phyloP scores from a whole-genome alignment of 2,113 vertebrate genomes.

The Todiramphus saurophagus region DNA sequence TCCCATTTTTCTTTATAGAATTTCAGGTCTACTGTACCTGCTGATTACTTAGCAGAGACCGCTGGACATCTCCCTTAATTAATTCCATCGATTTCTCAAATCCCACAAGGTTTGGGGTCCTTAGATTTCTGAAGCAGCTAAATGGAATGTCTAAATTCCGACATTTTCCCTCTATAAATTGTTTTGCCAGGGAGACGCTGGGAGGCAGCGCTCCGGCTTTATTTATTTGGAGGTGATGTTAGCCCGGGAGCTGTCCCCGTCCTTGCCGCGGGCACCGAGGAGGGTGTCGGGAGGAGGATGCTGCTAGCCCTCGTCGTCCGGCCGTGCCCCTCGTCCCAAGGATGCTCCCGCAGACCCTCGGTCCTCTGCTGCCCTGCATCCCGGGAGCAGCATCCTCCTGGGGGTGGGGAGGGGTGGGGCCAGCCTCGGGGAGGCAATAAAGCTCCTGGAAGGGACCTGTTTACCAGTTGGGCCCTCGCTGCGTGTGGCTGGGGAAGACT shows the following conservation, averaged over 20 bases:
- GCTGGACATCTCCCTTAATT: slow-evolving; percentile 80
- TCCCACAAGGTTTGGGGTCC: slow-evolving; percentile 73
- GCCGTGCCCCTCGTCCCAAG: neutral
- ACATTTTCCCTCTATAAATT: slow-evolving; percentile 75
- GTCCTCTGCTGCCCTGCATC: neutral
- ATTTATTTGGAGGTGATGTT: slow-evolving; percentile 50
- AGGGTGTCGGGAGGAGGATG: neutral
- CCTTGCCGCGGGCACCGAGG: neutral
- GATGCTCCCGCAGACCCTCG: neutral
- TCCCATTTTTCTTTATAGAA: slow-evolving; percentile 80
- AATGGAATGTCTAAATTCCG: slow-evolving; percentile 80
- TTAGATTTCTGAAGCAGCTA: slow-evolving; percentile 77
- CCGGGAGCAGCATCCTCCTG: neutral
- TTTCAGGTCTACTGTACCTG: slow-evolving; percentile 77
- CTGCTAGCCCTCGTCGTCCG: fast-evolving
- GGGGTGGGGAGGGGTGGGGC: neutral
- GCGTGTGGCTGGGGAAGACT: slow-evolving; percentile 60
- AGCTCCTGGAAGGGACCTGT: slow-evolving; percentile 27
- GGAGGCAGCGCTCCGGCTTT: slow-evolving; percentile 55
- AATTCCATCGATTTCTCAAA: slow-evolving; percentile 78
- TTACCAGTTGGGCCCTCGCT: slow-evolving; percentile 43
- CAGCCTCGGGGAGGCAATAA: neutral
- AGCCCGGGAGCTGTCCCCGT: neutral
- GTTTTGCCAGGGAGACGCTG: slow-evolving; percentile 67
- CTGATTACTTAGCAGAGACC: slow-evolving; percentile 75